Conservation (phyloP, 2,797 vertebrate species). For the Cuculus canorus region DNA sequence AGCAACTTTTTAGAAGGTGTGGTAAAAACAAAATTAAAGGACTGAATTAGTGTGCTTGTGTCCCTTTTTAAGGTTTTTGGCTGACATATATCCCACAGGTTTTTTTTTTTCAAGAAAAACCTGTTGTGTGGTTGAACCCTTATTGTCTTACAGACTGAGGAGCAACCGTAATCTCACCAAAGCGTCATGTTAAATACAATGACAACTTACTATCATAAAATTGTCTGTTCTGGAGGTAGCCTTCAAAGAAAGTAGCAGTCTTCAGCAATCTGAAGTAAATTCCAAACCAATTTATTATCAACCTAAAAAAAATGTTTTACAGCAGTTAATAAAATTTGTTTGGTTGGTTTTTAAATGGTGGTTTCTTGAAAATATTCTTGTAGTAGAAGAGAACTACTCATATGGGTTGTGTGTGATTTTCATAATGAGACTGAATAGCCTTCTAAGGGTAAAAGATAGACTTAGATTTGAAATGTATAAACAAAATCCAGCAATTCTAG, state of each 20-base stretch:
- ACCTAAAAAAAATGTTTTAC: neutral
- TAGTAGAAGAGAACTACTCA: neutral
- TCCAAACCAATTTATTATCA: neutral
- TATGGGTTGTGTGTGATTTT: neutral
- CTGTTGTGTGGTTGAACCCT: neutral
- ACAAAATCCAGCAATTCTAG: neutral
- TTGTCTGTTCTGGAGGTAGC: neutral
- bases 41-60: neutral
- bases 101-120: neutral
- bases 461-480: neutral
- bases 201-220: neutral
- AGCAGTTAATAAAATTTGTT: neutral
- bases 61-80: neutral
- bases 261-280: neutral
- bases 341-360: rapidly evolving
- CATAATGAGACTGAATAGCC: neutral
- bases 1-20: neutral
- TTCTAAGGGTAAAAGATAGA: neutral
- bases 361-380: neutral
- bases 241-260: neutral
- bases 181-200: neutral
- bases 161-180: neutral
- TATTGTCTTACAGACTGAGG: neutral
- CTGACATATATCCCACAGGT: neutral
- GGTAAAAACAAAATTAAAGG: neutral